Evolutionary conservation across 1,140 invertebrate genomes (phyloP).

Genomic region (Drosophila rufa): DNA sequence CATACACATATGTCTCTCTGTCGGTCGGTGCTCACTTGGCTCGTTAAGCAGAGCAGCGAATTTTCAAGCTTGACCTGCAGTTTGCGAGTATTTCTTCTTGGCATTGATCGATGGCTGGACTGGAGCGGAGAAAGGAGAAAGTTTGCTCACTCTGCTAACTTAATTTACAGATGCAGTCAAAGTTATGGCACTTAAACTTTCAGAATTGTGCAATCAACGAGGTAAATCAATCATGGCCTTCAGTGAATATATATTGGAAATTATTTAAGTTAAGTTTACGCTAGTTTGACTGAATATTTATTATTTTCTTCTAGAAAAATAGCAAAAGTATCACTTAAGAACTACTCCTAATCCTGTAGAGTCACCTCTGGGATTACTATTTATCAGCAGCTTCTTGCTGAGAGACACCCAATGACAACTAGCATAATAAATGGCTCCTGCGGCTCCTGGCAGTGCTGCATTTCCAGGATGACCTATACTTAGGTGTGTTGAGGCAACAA

Average conservation of each 20-base stretch:
- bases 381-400: constrained; percentile 17
- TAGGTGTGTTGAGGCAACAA: constrained; percentile 57
- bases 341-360: not conserved
- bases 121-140: not conserved
- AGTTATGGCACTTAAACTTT: not conserved
- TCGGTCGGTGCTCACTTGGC: constrained; percentile 10
- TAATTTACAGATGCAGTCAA: not conserved
- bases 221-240: constrained; percentile 6
- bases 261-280: not conserved
- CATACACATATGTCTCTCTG: constrained; percentile 5
- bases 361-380: not conserved
- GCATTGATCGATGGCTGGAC: constrained; percentile 41
- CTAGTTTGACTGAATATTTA: too few relatives aligned
- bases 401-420: constrained; percentile 42
- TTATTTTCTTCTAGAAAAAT: too few relatives aligned
- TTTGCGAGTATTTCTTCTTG: constrained; percentile 1
- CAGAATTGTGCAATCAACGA: not conserved
- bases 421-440: constrained; percentile 63
- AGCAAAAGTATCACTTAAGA: too few relatives aligned
- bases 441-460: constrained; percentile 30
- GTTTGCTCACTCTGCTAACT: not conserved
- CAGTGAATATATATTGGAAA: too few relatives aligned
- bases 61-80: constrained; percentile 38
- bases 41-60: constrained; percentile 45
- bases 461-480: not conserved